Conservation (phyloP, 2,888 invertebrate species). For the Cataglyphis rosenhaueri region DNA sequence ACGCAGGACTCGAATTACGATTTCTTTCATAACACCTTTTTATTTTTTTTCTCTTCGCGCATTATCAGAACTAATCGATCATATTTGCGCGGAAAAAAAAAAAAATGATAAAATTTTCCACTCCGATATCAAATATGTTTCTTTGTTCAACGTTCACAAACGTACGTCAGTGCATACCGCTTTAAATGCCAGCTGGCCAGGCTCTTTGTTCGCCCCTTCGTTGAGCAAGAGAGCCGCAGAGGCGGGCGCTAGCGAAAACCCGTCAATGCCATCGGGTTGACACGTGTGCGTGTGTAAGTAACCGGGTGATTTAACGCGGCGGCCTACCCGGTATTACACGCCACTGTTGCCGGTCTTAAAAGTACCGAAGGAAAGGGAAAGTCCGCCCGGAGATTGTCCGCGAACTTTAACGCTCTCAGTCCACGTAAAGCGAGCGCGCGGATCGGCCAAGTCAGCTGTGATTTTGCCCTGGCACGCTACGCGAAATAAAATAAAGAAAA, state of each 20-base stretch:
- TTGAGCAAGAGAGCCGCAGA: constrained; percentile 31
- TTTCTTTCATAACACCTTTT: not conserved
- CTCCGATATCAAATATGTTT: not conserved
- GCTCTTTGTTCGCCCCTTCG: constrained; percentile 41
- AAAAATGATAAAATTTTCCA: not conserved
- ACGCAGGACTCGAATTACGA: not conserved
- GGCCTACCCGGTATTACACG: constrained; percentile 42
- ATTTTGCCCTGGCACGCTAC: not conserved
- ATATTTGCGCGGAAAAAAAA: not conserved
- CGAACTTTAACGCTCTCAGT: constrained; percentile 70
- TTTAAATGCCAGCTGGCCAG: constrained; percentile 36
- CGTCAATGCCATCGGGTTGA: constrained; percentile 64
- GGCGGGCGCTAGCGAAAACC: constrained; percentile 19
- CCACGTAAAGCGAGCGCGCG: constrained; percentile 70
- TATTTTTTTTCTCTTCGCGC: not conserved
- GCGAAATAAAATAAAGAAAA: not conserved
- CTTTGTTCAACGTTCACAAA: not conserved
- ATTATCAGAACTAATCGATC: not conserved
- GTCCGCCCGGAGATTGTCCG: constrained; percentile 68
- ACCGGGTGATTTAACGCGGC: constrained; percentile 62
- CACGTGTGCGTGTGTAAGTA: constrained; percentile 24
- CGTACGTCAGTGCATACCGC: not conserved
- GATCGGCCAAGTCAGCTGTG: constrained; percentile 1
- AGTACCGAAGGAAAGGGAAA: constrained; percentile 80
- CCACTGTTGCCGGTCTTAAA: constrained; percentile 55